These are phyloP conservation scores for Nomada goodeniana DNA, from an alignment of 2,888 invertebrate genomes.

Conservation along the genomic window DNA sequence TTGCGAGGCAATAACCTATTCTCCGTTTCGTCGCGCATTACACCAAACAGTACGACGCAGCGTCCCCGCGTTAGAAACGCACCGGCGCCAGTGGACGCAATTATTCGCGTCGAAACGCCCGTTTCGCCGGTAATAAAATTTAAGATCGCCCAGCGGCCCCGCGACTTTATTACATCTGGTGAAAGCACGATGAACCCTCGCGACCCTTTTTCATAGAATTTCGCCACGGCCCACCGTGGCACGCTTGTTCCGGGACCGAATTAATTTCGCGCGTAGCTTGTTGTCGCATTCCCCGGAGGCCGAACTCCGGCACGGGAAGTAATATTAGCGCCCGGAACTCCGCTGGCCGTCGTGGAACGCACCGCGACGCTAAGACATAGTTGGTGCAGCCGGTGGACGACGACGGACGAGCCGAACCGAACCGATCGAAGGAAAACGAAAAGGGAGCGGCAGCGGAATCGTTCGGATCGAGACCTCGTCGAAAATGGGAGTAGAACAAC, in stretches of 20 bases:
- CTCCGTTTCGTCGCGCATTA: not conserved
- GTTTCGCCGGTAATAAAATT: conserved; percentile 33
- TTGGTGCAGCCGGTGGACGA: not conserved
- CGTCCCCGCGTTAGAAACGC: not conserved
- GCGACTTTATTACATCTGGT: conserved; percentile 58
- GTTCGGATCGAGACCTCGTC: conserved; percentile 39
- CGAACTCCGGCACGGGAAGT: conserved; percentile 62
- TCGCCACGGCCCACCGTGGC: conserved; percentile 57
- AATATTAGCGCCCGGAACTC: conserved; percentile 62
- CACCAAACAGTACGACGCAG: not conserved
- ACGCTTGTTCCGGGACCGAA: conserved; percentile 64
- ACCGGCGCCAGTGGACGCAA: not conserved
- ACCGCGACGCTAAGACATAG: conserved; percentile 40
- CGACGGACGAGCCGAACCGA: not conserved
- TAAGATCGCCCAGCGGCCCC: conserved; percentile 30
- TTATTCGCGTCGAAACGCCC: not conserved
- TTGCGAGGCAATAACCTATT: conserved; percentile 6
- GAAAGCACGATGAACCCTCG: conserved; percentile 32
- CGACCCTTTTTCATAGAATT: conserved; percentile 32
- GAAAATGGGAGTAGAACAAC: conserved; percentile 49
- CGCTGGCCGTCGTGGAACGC: conserved; percentile 23
- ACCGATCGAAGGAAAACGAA: not conserved
- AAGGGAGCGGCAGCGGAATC: not conserved
- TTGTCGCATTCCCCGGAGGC: conserved; percentile 68
- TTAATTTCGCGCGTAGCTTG: conserved; percentile 69